Evolutionary conservation across 1,140 invertebrate genomes (phyloP).

Genomic region (Drosophila watanabei): DNA sequence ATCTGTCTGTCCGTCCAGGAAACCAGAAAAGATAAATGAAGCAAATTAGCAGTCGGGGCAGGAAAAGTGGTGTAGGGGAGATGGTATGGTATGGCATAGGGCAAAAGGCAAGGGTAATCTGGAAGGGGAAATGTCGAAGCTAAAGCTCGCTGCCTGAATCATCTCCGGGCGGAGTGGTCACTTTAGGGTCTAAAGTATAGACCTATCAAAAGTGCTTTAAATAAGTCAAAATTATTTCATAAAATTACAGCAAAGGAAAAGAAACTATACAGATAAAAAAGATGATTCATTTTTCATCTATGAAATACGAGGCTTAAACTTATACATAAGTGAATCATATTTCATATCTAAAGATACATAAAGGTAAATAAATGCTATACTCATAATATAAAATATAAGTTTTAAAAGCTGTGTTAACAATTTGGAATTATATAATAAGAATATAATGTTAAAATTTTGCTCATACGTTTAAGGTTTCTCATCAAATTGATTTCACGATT

Average conservation of each 20-base stretch:
- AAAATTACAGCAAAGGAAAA: neutral
- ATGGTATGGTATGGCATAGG: neutral
- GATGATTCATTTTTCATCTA: neutral
- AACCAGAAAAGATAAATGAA: constrained; percentile 66
- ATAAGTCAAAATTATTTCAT: neutral
- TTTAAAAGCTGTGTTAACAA: too few species aligned
- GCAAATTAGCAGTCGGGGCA: constrained; percentile 61
- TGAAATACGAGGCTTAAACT: neutral
- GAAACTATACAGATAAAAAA: too few species aligned
- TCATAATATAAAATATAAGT: too few species aligned
- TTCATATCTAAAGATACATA: neutral
- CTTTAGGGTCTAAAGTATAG: too few species aligned
- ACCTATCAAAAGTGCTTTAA: neutral
- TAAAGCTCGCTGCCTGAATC: neutral
- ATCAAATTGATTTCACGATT: too few species aligned
- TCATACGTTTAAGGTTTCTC: too few species aligned
- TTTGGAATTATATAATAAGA: too few species aligned
- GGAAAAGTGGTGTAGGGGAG: neutral
- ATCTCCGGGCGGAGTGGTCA: neutral
- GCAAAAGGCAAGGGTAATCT: neutral
- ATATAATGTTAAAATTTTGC: too few species aligned
- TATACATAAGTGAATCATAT: neutral
- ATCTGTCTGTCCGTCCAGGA: constrained; percentile 15
- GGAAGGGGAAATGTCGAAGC: neutral
- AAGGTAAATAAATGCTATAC: too few species aligned